These are phyloP conservation scores for Phymastichus coffea DNA, from an alignment of 1,140 invertebrate genomes.

Conservation along the genomic window DNA sequence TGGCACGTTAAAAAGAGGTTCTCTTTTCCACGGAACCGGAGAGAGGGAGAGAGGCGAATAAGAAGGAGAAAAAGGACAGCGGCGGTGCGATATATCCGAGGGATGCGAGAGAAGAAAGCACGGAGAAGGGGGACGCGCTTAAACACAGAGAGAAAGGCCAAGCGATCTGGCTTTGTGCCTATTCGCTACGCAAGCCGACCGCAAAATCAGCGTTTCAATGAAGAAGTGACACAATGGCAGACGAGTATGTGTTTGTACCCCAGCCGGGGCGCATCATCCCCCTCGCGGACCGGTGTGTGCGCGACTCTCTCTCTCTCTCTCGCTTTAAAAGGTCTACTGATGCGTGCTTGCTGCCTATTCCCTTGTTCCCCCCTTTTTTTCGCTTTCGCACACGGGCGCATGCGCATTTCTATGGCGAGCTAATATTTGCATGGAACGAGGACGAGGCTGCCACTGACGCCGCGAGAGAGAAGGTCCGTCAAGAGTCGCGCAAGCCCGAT, in stretches of 20 bases:
- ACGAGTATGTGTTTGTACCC: neutral
- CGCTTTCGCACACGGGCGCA: no score
- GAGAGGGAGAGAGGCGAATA: neutral
- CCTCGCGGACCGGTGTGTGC: no score
- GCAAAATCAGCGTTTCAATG: constrained; percentile 52
- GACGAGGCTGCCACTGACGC: neutral
- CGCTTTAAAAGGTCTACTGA: constrained; percentile 47
- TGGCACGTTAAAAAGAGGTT: no score
- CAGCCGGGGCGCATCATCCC: neutral
- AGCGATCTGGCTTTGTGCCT: no score
- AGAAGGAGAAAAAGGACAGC: neutral
- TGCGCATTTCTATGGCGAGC: constrained; percentile 22
- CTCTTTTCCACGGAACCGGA: neutral
- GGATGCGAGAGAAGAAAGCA: no score
- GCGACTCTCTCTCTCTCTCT: constrained; percentile 27
- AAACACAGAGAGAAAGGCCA: no score
- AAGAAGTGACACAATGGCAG: constrained; percentile 50
- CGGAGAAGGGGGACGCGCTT: no score
- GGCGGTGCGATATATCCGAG: neutral
- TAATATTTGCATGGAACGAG: constrained; percentile 43
- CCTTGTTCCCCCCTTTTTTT: no score
- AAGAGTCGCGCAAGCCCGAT: constrained; percentile 29
- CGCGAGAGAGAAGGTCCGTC: constrained; percentile 23
- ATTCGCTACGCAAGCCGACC: constrained; percentile 51
- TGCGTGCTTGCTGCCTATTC: constrained; percentile 42